Conservation (phyloP, 37 sponge, comb jelly and placozoan genomes). For the Axinella damicornis region DNA sequence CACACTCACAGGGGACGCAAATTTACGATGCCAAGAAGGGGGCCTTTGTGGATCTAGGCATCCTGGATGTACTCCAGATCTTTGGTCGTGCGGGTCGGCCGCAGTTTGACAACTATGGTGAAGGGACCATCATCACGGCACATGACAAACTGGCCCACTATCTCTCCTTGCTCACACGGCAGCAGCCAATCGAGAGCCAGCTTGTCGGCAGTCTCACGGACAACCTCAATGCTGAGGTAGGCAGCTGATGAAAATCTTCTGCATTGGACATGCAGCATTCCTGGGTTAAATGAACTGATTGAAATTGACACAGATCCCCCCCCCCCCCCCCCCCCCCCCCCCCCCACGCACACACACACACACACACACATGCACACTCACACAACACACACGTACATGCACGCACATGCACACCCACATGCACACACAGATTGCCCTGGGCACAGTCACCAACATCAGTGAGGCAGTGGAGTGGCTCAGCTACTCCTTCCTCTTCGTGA, state of each 20-base stretch:
- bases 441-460: slow-evolving; percentile 88
- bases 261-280: too few relatives aligned
- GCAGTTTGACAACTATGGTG: slow-evolving; percentile 93
- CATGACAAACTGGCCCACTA: slow-evolving; percentile 96
- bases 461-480: slow-evolving; percentile 97
- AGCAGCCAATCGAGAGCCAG: slow-evolving; percentile 98
- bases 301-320: background rate
- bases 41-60: slow-evolving; percentile 95
- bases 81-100: slow-evolving; percentile 99
- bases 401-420: too few relatives aligned
- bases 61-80: slow-evolving; percentile 97
- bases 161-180: slow-evolving; percentile 91
- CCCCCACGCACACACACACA: too few relatives aligned
- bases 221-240: slow-evolving; percentile 97
- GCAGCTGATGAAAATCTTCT: background rate
- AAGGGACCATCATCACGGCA: slow-evolving; percentile 94
- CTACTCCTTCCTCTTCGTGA: slow-evolving; percentile 91
- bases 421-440: slow-evolving; percentile 75
- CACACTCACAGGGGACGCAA: slow-evolving; percentile 85
- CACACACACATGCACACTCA: too few relatives aligned
- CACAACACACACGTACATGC: too few relatives aligned
- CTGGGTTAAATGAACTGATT: too few relatives aligned
- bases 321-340: too few relatives aligned
- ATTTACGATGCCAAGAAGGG: slow-evolving; percentile 96
- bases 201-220: slow-evolving; percentile 75